These are phyloP conservation scores for Microcaecilia unicolor DNA, from an alignment of 2,797 vertebrate genomes.

Conservation along the genomic window DNA sequence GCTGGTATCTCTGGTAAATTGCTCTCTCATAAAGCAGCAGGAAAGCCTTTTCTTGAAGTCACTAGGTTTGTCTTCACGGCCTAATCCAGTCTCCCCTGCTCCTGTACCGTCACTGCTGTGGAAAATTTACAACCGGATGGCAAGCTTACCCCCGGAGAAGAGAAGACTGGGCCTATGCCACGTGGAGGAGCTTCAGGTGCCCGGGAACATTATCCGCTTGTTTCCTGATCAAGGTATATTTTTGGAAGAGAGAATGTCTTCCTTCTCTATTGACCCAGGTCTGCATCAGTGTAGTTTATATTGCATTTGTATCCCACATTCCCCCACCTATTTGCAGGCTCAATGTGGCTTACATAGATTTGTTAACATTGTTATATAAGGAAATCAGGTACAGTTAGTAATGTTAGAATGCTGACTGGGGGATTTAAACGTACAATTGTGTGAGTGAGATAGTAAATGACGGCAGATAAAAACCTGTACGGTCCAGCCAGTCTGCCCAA, in stretches of 20 bases:
- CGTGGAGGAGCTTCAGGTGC: constrained; percentile 75
- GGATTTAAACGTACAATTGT: background rate
- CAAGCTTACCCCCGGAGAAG: rapidly evolving
- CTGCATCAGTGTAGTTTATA: background rate
- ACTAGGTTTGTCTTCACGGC: constrained; percentile 54
- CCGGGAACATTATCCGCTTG: constrained; percentile 80
- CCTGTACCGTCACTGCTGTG: constrained; percentile 69
- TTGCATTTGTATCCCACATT: too few species aligned
- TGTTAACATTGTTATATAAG: too few species aligned
- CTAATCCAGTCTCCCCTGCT: constrained; percentile 12
- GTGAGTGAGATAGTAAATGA: too few species aligned
- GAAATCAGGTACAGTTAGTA: too few species aligned
- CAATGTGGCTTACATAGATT: too few species aligned
- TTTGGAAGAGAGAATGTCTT: too few species aligned
- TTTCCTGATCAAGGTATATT: constrained; percentile 72
- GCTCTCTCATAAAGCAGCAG: background rate
- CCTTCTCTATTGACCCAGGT: too few species aligned
- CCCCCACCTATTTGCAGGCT: too few species aligned
- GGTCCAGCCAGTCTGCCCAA: too few species aligned
- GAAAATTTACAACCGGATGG: constrained; percentile 64
- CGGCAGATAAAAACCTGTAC: too few species aligned
- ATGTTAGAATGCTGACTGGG: rapidly evolving
- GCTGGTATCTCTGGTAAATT: background rate
- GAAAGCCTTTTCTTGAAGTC: constrained; percentile 5
- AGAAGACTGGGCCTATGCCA: constrained; percentile 43